A percentile compares a stretch with the other conserved stretches of the same genome.
Evolutionary conservation across 2,888 invertebrate genomes (phyloP).

Genomic region (Temnothorax ravouxi): DNA sequence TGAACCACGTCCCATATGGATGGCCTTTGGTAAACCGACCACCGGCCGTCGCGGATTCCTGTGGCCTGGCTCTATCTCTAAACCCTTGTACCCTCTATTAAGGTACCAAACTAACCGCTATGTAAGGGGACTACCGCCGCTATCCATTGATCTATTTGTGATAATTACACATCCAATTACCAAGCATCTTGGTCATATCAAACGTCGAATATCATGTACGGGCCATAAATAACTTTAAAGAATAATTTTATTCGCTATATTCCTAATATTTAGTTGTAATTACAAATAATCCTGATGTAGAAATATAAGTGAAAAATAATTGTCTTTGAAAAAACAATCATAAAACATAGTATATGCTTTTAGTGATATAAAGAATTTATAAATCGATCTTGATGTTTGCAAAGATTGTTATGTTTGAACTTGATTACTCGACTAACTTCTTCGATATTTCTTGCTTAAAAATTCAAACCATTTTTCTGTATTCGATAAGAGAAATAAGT

Average conservation of each 20-base stretch:
- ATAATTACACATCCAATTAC: conserved; percentile 56
- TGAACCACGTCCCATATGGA: conserved; percentile 61
- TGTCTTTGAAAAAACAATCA: not conserved
- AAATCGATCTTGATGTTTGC: not conserved
- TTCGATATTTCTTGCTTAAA: not conserved
- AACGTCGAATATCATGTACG: not conserved
- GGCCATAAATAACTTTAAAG: not conserved
- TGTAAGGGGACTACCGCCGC: conserved; percentile 16
- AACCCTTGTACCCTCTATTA: conserved; percentile 66
- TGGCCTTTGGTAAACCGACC: conserved; percentile 67
- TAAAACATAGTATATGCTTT: not conserved
- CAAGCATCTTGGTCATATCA: conserved; percentile 18
- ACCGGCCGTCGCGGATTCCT: conserved; percentile 68
- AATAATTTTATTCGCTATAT: not conserved
- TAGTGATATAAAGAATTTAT: not conserved
- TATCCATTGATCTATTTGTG: conserved; percentile 43
- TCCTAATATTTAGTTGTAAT: not conserved
- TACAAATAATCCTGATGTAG: not conserved
- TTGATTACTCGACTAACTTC: not conserved
- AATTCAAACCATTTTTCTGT: not conserved
- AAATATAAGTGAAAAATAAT: not conserved
- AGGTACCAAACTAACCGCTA: conserved; percentile 23
- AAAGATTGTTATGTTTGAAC: not conserved
- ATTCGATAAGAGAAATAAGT: not conserved
- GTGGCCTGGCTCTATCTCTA: conserved; percentile 59